Evolutionary conservation across 2,888 invertebrate species (phyloP), one percentile per base, ranked within the genome.

Genomic region (Spisula solida): DNA sequence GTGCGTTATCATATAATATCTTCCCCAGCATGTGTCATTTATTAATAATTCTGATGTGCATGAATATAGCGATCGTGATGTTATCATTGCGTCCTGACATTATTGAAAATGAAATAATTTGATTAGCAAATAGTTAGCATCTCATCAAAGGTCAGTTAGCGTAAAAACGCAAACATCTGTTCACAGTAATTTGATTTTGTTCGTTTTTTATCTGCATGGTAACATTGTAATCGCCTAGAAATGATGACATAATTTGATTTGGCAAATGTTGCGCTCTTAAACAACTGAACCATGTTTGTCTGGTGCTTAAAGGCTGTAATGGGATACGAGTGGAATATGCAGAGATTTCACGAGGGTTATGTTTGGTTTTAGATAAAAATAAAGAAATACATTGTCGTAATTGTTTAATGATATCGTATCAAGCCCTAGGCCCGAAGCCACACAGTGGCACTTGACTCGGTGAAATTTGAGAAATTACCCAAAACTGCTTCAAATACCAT

Each of bases 211-310:
- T 66, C 25, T 25, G 60, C n/a, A 20, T 66, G 60, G 4, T 25
- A 66, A 66, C 60, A 66, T 25, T 25, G 60, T n/a, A 6, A 66
- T 66, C 25, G n/a, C 25, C n/a, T n/a, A 25, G 25, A 66, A 31
- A 75, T 75, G 75, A 16, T 75, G 18, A 34, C 31, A 75, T 75
- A 34, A 75, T 75, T 75, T 75, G 75, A 75, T 75, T 75, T 75
- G 75, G 14, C 31, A 75, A 75, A 31, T 31, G 29, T 70, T 75
- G 60, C 10, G 20, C 60, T 66, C n/a, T 66, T 66, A 25, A 66
- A 25, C 25, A 25, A 66, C 4, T 25, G 25, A n/a, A n/a, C 25
- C 60, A 25, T 25, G 60, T 66, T 25, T 25, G 25, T 66, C 25
- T 25, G 60, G 20, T n/a, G 25, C 25, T 66, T 20, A n/a, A n/a